Evolutionary conservation across 2,797 vertebrate genomes (phyloP), one percentile per base, ranked within the genome.

Genomic region (Phrynocephalus guinanensis): DNA sequence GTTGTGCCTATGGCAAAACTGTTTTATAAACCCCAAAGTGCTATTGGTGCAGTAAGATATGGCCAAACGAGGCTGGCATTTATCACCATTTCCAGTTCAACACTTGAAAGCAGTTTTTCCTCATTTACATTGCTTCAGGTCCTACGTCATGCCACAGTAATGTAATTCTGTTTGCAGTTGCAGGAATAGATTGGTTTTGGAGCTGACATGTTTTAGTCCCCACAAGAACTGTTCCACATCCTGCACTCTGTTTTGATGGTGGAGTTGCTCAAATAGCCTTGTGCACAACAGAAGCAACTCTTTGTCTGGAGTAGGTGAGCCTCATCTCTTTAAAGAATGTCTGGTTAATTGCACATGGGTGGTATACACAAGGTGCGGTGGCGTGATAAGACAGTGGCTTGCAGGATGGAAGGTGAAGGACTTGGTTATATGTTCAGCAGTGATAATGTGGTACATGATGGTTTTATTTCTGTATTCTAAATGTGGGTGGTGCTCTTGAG

Each of bases 391-490:
- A 85, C 7, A 88, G 79, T 85, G 82, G 30, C 84, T 88, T 82
- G 4, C 89, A 88, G 79, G 82, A 89, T 91, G 7, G 22, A 84
- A 83, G 88, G 71, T 76, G 7, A 91, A 84, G 10, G 1, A 84
- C 75, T 85, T 92, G 89, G 72, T 63, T 91, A 94, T 91, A 82
- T 93, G 38, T 92, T 91, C 63, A 87, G 0, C 88, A 15, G 71
- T 0, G 1, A 84, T 91, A 85, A 67, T 75, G 18, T 52, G 91
- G 90, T 92, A 52, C 3, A 18, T 84, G 38, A n/a, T 91, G 22
- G 18, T 90, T 91, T 94, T 90, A 52, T 91, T 92, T 79, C n/a
- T 91, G 87, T 77, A 79, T 73, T 92, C 86, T 66, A 88, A 86
- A 86, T 52, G 92, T 86, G 60, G 8, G 83, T 80, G 38, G 24